Conservation (phyloP, 2,888 invertebrate species). For the Phalangium opilio region DNA sequence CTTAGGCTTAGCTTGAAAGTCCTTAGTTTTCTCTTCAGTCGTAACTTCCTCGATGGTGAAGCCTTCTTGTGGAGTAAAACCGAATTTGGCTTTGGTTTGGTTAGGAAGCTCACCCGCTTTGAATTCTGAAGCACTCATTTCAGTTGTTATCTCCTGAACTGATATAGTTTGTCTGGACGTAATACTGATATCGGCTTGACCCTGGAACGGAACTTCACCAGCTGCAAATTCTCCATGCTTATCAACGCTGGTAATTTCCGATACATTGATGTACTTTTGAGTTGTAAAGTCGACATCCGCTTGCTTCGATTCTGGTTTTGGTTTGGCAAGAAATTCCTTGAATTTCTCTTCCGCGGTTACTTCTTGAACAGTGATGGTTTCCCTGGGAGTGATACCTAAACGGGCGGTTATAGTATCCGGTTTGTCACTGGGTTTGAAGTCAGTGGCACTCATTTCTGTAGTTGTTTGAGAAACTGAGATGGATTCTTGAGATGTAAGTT, state of each 20-base stretch:
- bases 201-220: slow-evolving; percentile 11
- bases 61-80: slow-evolving; percentile 12
- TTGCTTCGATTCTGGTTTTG: slow-evolving; percentile 11
- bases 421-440: slow-evolving; percentile 48
- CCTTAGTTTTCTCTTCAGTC: slow-evolving; percentile 11
- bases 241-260: slow-evolving; percentile 13
- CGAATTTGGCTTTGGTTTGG: slow-evolving; percentile 2
- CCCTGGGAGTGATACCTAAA: slow-evolving; percentile 10
- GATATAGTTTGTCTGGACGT: slow-evolving; percentile 3
- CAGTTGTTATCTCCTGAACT: not conserved
- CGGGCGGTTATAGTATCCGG: slow-evolving; percentile 28
- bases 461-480: slow-evolving; percentile 34
- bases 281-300: slow-evolving; percentile 14
- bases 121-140: not conserved
- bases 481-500: slow-evolving; percentile 6
- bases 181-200: slow-evolving; percentile 8
- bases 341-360: slow-evolving; percentile 11
- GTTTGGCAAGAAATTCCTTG: slow-evolving; percentile 7
- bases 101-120: not conserved
- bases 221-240: slow-evolving; percentile 11
- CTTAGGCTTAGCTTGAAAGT: not conserved
- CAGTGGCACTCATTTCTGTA: slow-evolving; percentile 48
- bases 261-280: slow-evolving; percentile 14
- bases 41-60: slow-evolving; percentile 15
- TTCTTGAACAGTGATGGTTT: slow-evolving; percentile 13